A percentile compares a stretch with the other conserved stretches of the same genome.
Evolutionary conservation across 2,113 vertebrate species (phyloP).

Genomic region (Eulemur rufifrons): DNA sequence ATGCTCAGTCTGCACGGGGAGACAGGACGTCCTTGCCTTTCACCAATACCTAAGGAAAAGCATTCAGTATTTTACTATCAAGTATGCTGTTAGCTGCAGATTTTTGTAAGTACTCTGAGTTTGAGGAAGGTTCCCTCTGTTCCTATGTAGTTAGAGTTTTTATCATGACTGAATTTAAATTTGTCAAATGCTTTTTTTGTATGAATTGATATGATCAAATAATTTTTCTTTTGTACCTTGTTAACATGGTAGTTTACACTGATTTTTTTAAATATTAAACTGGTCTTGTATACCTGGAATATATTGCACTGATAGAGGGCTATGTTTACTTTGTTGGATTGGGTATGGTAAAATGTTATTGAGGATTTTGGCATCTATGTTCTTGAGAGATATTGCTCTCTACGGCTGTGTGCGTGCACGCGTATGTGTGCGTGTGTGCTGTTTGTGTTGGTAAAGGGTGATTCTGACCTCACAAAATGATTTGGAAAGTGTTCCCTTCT

Average conservation of each 20-base stretch:
- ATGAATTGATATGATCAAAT: neutral
- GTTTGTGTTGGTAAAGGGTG: neutral
- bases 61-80: neutral
- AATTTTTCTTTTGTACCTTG: neutral
- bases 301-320: neutral
- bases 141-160: neutral
- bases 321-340: neutral
- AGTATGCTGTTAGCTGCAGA: neutral
- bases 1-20: neutral
- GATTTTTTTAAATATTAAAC: neutral
- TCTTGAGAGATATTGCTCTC: neutral
- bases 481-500: neutral
- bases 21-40: neutral
- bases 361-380: neutral
- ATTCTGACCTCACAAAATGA: neutral
- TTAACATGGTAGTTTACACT: neutral
- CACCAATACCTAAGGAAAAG: neutral
- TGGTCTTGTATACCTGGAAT: neutral
- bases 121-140: neutral
- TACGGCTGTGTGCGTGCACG: rapidly evolving
- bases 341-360: neutral
- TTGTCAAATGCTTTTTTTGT: neutral
- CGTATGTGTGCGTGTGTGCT: neutral
- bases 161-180: neutral
- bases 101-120: neutral